Evolutionary conservation across 2,113 vertebrate genomes (phyloP).

Genomic region (Pteropus alecto): DNA sequence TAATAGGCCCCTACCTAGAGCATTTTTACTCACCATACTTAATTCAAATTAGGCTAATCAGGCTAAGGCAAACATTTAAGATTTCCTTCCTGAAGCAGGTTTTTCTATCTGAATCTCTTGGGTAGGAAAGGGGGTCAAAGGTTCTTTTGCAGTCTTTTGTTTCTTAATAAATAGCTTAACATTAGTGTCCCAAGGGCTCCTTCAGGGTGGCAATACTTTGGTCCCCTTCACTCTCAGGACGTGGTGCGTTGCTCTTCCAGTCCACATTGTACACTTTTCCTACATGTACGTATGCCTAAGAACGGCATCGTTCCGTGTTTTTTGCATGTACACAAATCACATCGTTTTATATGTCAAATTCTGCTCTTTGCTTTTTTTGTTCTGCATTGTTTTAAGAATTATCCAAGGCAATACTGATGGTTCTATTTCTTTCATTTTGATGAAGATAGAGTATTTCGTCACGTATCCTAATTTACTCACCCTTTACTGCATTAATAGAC

Average conservation of each 20-base stretch:
- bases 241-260: background rate
- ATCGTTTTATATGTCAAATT: background rate
- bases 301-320: background rate
- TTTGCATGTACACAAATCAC: background rate
- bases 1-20: background rate
- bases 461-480: background rate
- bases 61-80: too few species aligned
- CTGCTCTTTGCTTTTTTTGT: background rate
- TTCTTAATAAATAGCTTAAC: background rate
- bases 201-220: background rate
- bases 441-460: background rate
- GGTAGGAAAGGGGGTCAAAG: background rate
- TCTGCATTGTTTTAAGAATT: background rate
- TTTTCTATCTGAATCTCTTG: background rate
- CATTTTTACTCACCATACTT: too few species aligned
- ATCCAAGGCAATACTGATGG: background rate
- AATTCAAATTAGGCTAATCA: too few species aligned
- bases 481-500: background rate
- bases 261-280: background rate
- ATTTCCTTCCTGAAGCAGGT: background rate
- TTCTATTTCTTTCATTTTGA: background rate
- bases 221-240: background rate
- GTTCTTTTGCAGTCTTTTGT: background rate
- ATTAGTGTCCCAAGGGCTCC: background rate
- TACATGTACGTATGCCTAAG: background rate